A percentile compares a stretch with the other conserved stretches of the same genome.
These are phyloP conservation scores for Ypsolopha sequella DNA, from an alignment of 2,888 invertebrate species.

Conservation along the genomic window DNA sequence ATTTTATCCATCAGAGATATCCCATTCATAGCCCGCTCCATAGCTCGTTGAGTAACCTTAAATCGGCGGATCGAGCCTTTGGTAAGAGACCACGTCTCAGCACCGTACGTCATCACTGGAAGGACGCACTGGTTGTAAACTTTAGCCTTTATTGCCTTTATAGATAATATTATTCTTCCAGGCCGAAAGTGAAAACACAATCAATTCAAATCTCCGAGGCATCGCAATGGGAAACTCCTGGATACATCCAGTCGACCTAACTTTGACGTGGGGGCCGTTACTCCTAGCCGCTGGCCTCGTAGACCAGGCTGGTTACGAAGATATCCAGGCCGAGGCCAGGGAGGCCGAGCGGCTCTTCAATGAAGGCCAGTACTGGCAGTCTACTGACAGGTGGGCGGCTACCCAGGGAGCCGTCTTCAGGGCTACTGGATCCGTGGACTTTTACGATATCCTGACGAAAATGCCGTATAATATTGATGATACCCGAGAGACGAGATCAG, in stretches of 20 bases:
- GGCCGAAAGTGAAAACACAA: slow-evolving; percentile 73
- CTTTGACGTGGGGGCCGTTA: slow-evolving; percentile 86
- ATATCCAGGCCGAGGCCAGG: slow-evolving; percentile 70
- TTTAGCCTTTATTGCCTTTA: not conserved
- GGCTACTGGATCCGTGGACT: slow-evolving; percentile 78
- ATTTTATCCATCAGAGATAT: too few species aligned
- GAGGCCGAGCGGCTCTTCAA: slow-evolving; percentile 70
- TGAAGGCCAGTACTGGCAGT: slow-evolving; percentile 64
- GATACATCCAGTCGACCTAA: slow-evolving; percentile 90
- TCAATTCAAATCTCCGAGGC: slow-evolving; percentile 80
- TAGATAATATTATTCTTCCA: slow-evolving; percentile 24
- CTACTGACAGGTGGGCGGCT: slow-evolving; percentile 74
- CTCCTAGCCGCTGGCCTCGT: slow-evolving; percentile 80
- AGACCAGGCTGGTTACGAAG: slow-evolving; percentile 74
- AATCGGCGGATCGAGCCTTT: too few species aligned
- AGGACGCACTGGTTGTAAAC: too few species aligned
- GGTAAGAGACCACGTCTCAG: too few species aligned
- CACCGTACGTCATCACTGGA: too few species aligned
- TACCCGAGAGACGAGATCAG: too few species aligned
- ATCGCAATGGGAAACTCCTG: slow-evolving; percentile 90
- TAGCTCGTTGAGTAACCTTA: too few species aligned
- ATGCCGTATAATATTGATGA: slow-evolving; percentile 14
- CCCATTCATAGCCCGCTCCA: too few species aligned
- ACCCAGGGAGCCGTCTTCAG: slow-evolving; percentile 74
- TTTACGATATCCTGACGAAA: slow-evolving; percentile 83